phyloP scores from a whole-genome alignment of 2,797 vertebrate species.

The Danionella dracula region DNA sequence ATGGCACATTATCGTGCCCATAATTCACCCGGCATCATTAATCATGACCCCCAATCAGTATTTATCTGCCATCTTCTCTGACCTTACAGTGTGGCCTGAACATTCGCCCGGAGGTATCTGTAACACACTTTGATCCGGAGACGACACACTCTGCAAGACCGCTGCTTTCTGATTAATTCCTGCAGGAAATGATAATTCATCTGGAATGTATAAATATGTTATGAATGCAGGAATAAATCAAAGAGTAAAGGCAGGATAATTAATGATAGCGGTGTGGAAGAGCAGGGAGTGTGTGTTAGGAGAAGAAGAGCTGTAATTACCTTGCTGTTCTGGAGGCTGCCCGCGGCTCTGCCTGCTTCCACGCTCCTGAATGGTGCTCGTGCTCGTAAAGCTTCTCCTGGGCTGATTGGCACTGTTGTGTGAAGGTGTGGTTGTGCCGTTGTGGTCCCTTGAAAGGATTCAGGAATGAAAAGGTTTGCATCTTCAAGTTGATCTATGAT shows the following conservation, averaged over 20 bases:
- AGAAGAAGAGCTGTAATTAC: conserved; percentile 74
- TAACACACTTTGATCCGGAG: conserved; percentile 66
- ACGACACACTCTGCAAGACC: conserved; percentile 51
- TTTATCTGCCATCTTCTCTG: background rate
- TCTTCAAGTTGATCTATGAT: too few relatives aligned
- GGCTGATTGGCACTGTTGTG: conserved; percentile 73
- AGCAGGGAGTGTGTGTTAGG: conserved; percentile 70
- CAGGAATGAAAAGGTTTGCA: too few relatives aligned
- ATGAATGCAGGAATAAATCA: conserved; percentile 77
- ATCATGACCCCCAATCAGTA: background rate
- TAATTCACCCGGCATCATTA: background rate
- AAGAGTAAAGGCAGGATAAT: conserved; percentile 74
- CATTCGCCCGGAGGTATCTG: conserved; percentile 51
- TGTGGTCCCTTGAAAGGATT: background rate
- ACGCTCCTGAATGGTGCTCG: conserved; percentile 53
- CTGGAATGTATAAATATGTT: conserved; percentile 80
- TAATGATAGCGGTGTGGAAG: conserved; percentile 68
- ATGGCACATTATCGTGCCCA: background rate
- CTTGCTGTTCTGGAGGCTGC: conserved; percentile 72
- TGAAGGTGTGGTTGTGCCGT: conserved; percentile 52
- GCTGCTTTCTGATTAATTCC: conserved; percentile 74
- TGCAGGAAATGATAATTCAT: conserved; percentile 78
- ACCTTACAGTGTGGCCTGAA: conserved; percentile 4
- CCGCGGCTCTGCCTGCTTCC: conserved; percentile 62
- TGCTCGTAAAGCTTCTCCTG: conserved; percentile 72